Base-by-base conservation (phyloP, 2,888 invertebrate species). In the Diplolepis rosae region DNA sequence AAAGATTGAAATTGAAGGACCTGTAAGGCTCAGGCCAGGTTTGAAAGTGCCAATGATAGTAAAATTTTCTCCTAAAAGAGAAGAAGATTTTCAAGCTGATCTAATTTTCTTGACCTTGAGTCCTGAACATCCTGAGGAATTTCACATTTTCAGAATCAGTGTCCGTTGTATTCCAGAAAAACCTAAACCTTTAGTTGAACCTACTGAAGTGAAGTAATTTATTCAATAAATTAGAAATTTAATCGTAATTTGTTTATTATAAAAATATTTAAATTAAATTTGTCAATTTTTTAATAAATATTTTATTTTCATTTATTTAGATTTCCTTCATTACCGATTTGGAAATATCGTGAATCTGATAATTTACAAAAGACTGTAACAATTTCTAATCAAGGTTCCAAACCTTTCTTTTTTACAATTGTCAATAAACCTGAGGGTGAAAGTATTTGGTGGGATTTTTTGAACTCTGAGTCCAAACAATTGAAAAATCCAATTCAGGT, bases 61-160 rank as follows among this genome's bases (percentile, higher is more conserved):
- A 2, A 79, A 70, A 71, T 80, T 80, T 68, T 75, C 71, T 52
- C 75, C 80, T 1, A n/a, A 71, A 5, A 30, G 71, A 56, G 76
- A 76, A 18, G 69, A 68, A 5, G 71, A 74, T 27, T 69, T 80
- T 39, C 61, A 27, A 5, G 80, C 74, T 0, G 74, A 68, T 13
- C 71, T 80, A 61, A 69, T 71, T 61, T 80, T 80, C 15, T 70
- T 77, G 7, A 80, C 80, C 39, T 69, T 77, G 56, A 71, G 32
- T 2, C 45, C 69, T 5, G 73, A 80, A 9, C 56, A 77, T 24
- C 35, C 66, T 1, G 69, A 74, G 42, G 61, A 24, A 28, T 78
- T 70, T 27, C 76, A 69, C 56, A 72, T 77, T 56, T 77, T 80
- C 50, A 68, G 72, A 22, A 54, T 79, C 39, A 66, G 48, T 1